Base-by-base conservation (phyloP, 2,797 vertebrate species). In the Ispidina lecontei region DNA sequence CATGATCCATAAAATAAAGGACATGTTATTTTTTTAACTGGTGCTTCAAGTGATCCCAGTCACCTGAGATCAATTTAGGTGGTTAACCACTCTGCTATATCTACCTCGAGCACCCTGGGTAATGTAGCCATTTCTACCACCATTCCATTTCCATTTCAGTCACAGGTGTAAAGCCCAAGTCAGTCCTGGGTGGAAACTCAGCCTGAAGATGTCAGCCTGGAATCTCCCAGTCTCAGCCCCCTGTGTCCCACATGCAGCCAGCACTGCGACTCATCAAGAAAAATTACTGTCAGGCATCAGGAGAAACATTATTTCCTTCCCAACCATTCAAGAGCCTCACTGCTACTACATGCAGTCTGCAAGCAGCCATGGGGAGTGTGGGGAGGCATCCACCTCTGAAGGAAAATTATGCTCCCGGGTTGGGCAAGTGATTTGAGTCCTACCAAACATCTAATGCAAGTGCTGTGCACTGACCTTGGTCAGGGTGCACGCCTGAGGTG, bases 361-460 rank as follows among this genome's bases (percentile, higher is more conserved):
- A n/a, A 71, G 41, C 71, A 49, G 35, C 35, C 4, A 1, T 1
- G 2, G 46, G 46, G 26, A 49, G n/a, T 8, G 5, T 0, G 1
- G 35, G 35, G 28, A 4, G 1, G 23, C 29, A 33, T 20, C 54
- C 22, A 7, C 12, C 29, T 55, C 71, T n/a, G 65, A 71, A 31
- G 39, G 33, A 14, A 54, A 39, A 37, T 9, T 8, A n/a, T 44
- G 7, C 28, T 64, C 35, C 69, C 29, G 23, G 33, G 33, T 6
- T 33, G 41, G 37, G n/a, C 16, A 23, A 25, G 35, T 4, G 17
- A 33, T 19, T 17, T 1, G 1, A 82, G 28, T 65, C 44, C 51
- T 70, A 17, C 31, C 37, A 49, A 69, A 58, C 14, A 25, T 31
- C 31, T 0, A 1, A 51, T 41, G 58, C 31, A 0, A 1, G 39